Evolutionary conservation across 2,113 vertebrate genomes (phyloP).

Genomic region (Bufo bufo): DNA sequence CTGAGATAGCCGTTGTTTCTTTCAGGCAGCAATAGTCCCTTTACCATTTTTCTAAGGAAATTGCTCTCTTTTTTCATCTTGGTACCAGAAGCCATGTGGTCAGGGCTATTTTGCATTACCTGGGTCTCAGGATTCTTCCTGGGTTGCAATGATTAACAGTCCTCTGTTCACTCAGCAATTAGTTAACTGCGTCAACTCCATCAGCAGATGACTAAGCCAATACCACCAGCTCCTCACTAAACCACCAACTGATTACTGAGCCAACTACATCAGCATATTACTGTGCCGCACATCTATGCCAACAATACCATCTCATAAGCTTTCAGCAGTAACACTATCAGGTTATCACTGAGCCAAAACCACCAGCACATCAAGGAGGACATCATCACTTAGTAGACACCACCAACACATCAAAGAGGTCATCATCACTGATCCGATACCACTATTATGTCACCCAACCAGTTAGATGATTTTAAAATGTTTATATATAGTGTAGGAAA

Average conservation of each 20-base stretch:
- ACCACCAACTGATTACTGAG: neutral
- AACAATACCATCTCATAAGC: too few relatives aligned
- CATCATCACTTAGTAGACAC: too few relatives aligned
- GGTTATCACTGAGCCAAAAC: too few relatives aligned
- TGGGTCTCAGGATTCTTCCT: neutral
- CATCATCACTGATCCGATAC: too few relatives aligned
- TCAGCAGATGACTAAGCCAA: neutral
- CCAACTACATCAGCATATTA: neutral
- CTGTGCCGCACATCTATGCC: neutral
- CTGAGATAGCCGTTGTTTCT: neutral
- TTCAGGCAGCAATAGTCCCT: too few relatives aligned
- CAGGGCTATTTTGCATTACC: neutral
- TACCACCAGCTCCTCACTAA: too few relatives aligned
- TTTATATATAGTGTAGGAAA: neutral
- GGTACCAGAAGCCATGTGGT: neutral
- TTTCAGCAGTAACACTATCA: too few relatives aligned
- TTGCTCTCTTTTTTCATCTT: neutral
- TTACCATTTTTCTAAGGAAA: neutral
- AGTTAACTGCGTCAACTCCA: neutral
- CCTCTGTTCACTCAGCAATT: neutral
- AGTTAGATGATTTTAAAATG: neutral
- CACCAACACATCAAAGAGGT: too few relatives aligned
- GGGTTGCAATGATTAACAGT: neutral
- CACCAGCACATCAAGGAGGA: too few relatives aligned
- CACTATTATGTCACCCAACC: neutral